Conservation (phyloP, 2,888 invertebrate genomes). For the Synanthedon tipuliformis region DNA sequence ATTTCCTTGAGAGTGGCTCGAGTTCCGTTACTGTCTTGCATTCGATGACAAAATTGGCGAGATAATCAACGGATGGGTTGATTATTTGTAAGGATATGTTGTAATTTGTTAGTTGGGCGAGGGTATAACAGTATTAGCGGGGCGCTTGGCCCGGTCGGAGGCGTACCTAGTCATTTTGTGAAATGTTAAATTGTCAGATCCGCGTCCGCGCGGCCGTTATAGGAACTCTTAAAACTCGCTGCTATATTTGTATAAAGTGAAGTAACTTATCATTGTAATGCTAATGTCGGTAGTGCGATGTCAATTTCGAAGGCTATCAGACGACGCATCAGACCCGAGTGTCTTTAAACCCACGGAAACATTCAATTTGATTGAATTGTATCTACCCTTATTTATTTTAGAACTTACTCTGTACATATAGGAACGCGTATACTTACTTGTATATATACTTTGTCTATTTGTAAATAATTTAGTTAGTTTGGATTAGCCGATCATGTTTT, state of each 20-base stretch:
- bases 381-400: conserved; percentile 64
- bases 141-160: conserved; percentile 21
- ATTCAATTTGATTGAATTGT: conserved; percentile 65
- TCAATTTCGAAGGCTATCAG: conserved; percentile 69
- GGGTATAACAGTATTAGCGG: conserved; percentile 24
- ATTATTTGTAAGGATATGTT: conserved; percentile 52
- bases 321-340: conserved; percentile 20
- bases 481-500: conserved; percentile 26
- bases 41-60: conserved; percentile 47
- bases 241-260: conserved; percentile 78
- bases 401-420: conserved; percentile 55
- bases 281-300: conserved; percentile 58
- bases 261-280: conserved; percentile 63
- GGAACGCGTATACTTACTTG: conserved; percentile 29
- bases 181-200: conserved; percentile 67
- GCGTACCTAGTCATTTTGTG: conserved; percentile 70
- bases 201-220: conserved; percentile 70
- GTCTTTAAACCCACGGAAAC: conserved; percentile 43
- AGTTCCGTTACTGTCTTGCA: conserved; percentile 62
- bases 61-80: conserved; percentile 29
- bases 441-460: conserved; percentile 46
- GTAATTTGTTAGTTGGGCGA: conserved; percentile 21
- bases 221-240: conserved; percentile 83
- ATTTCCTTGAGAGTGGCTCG: conserved; percentile 63
- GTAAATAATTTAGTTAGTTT: conserved; percentile 47